Base-by-base conservation (phyloP, 2,888 invertebrate genomes). In the Apamea epomidion region DNA sequence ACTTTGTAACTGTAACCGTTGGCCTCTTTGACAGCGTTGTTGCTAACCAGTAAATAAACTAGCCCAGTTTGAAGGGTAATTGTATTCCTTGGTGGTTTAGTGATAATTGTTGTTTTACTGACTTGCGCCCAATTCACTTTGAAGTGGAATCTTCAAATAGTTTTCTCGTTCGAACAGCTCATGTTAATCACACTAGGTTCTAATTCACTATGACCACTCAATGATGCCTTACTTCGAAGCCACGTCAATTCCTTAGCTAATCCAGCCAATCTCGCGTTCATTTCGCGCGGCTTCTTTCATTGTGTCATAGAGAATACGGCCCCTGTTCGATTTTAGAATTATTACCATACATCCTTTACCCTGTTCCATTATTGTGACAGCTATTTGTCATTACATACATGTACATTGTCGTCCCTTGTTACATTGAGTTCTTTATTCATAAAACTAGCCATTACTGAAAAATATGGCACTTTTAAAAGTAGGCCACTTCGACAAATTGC, bases 41-140 rank as follows among this genome's bases (percentile, higher is more conserved):
- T 78, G 87, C 85, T 88, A 89, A 88, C 74, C 78, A 75, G 77
- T 83, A 87, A 83, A 83, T 81, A 85, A 82, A 88, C 81, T 81
- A 80, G 78, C 79, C 81, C 65, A 80, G 82, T 84, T 89, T 85
- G 82, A 80, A 80, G 79, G 77, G 84, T 76, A 88, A 80, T 83
- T 78, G 74, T 80, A 76, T 81, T 82, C 69, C 76, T 89, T 86
- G 72, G 73, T 81, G 76, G 72, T 81, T 78, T 70, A 64, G 69
- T 76, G 79, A 51, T 81, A 88, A 87, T 87, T 88, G 74, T 81
- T 67, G 65, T 83, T 71, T 83, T 76, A 84, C 77, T 45, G 64
- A 64, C 75, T 74, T 70, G 81, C 60, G 81, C 81, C 58, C 51
- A 87, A 87, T 81, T 80, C 29, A 42, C 29, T 51, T 51, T 74